Evolutionary conservation across 35 echinoderm and acorn worm species (phyloP).

Genomic region (Lytechinus pictus): DNA sequence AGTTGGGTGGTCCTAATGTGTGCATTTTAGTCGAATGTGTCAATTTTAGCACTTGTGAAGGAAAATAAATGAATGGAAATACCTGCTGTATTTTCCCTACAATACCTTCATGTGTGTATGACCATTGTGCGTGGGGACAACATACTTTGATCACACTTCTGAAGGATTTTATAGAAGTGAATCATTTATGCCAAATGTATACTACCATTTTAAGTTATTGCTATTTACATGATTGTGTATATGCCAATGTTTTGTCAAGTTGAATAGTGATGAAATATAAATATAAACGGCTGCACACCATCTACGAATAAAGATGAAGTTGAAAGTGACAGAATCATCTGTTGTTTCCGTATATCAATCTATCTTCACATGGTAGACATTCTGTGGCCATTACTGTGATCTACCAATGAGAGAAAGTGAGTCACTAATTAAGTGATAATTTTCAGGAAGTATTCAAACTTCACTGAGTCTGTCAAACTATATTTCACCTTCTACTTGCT

Average conservation of each 20-base stretch:
- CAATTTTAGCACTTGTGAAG: not conserved
- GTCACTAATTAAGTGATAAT: slow-evolving; percentile 11
- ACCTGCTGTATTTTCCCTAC: not conserved
- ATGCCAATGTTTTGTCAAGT: no score
- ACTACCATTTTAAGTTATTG: no score
- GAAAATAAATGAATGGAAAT: not conserved
- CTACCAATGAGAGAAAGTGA: not conserved
- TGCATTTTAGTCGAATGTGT: not conserved
- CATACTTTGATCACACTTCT: no score
- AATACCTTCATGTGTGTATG: not conserved
- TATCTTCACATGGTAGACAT: not conserved
- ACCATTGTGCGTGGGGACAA: not conserved
- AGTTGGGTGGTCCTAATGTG: not conserved
- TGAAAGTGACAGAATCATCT: not conserved
- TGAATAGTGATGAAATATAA: no score
- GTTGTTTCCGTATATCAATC: not conserved
- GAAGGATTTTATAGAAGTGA: no score
- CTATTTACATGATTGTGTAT: no score
- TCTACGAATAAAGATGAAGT: not conserved
- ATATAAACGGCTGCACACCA: no score
- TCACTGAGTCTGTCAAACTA: not conserved
- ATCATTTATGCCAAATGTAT: no score
- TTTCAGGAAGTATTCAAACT: slow-evolving; percentile 12
- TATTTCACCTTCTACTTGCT: not conserved
- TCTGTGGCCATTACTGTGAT: not conserved